Evolutionary conservation across 2,888 invertebrate genomes (phyloP).

Genomic region (Lasioglossum lativentre): DNA sequence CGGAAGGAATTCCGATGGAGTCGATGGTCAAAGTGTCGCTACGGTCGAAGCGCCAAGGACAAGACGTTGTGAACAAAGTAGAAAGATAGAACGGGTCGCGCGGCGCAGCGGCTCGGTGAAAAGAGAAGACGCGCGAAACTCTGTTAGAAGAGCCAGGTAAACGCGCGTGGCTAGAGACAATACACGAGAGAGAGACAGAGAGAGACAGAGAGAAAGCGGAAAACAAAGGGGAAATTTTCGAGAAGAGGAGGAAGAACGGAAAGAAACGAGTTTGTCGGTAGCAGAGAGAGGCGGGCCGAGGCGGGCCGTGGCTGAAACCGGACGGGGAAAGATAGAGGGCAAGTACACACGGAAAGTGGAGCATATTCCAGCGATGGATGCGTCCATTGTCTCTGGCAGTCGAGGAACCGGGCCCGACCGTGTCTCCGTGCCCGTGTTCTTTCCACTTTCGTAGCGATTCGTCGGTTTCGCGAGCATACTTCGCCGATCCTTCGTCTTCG

Average conservation of each 20-base stretch:
- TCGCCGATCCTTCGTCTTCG: not conserved
- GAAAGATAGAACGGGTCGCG: not conserved
- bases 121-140: not conserved
- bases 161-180: not conserved
- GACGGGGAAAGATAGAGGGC: not conserved
- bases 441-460: conserved; percentile 26
- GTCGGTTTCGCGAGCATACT: conserved; percentile 10
- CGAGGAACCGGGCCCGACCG: conserved; percentile 39
- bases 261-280: conserved; percentile 10
- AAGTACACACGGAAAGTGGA: conserved; percentile 62
- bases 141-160: not conserved
- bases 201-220: not conserved
- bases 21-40: not conserved
- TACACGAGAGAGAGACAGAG: not conserved
- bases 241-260: not conserved
- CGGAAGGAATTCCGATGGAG: not conserved
- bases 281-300: not conserved
- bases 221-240: conserved; percentile 9
- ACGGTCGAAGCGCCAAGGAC: not conserved
- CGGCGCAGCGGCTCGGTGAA: not conserved
- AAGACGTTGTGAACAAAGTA: not conserved
- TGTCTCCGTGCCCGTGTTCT: not conserved
- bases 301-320: not conserved
- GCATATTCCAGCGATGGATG: conserved; percentile 63
- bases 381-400: conserved; percentile 62